phyloP scores from a whole-genome alignment of 1,140 invertebrate species.

The Drosophila varians region DNA sequence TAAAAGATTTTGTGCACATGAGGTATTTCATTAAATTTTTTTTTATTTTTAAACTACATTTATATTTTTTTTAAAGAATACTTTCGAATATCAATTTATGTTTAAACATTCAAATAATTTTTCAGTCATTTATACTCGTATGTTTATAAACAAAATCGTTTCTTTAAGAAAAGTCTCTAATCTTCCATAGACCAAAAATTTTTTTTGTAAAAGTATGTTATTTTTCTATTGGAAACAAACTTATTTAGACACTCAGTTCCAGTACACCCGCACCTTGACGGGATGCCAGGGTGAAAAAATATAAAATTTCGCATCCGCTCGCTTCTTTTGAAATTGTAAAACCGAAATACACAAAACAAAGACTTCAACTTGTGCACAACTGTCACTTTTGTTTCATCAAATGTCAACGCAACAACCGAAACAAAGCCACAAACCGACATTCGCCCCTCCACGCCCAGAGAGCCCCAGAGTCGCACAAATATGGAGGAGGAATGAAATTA shows the following conservation, averaged over 20 bases:
- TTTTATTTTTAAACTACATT: no score
- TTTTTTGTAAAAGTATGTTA: neutral
- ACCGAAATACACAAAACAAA: conserved; percentile 68
- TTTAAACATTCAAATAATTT: no score
- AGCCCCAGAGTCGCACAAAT: conserved; percentile 14
- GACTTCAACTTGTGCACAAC: conserved; percentile 79
- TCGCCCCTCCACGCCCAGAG: conserved; percentile 24
- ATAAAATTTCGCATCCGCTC: conserved; percentile 63
- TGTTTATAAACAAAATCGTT: no score
- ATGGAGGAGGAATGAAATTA: conserved; percentile 75
- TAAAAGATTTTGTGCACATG: no score
- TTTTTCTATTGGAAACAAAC: neutral
- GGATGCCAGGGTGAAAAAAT: conserved; percentile 39
- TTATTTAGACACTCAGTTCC: neutral
- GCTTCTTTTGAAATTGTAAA: conserved; percentile 57
- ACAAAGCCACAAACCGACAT: conserved; percentile 78
- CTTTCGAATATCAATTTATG: no score
- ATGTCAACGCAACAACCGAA: conserved; percentile 81
- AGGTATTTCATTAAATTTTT: no score
- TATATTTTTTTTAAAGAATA: no score
- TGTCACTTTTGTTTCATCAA: conserved; percentile 82
- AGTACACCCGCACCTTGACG: neutral
- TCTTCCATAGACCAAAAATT: no score
- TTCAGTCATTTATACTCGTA: no score
- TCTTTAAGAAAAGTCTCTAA: no score